Evolutionary conservation across 2,797 vertebrate genomes (phyloP), one percentile per base, ranked within the genome.

Genomic region (Amniataba percoides): DNA sequence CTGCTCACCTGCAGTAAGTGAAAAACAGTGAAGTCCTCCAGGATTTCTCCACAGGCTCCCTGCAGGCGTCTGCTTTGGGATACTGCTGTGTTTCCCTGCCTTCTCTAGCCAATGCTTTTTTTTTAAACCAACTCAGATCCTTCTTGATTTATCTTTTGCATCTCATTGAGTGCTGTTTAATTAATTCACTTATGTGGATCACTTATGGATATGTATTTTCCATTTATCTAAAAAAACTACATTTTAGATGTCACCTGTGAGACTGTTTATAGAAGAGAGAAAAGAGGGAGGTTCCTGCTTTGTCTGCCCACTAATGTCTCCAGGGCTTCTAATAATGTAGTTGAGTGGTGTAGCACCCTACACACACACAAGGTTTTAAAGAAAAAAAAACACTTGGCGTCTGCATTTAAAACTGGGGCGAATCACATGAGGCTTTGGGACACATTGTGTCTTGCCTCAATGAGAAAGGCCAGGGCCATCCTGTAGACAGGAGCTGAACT

Each of bases 401-500:
- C 74, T 75, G 87, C 71, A 77, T 90, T 90, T 93, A 85, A 91
- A 88, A 80, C 81, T 84, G 85, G 55, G 78, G 87, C 65, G 52
- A 83, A 81, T 90, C 86, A 84, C 60, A 58, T 3, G 73, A 86
- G 81, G 58, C 85, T 90, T 82, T 87, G 65, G 78, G 83, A 81
- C 25, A 86, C 86, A 91, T 93, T 94, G 93, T 92, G 84, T 80
- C 39, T 60, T 8, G 57, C 57, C 71, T 93, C 85, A 93, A 90
- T 89, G 86, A 87, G 87, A 90, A 31, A 82, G 88, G 71, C 75
- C 82, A 63, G 71, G 81, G 70, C 85, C 85, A 48, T 91, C 84
- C 88, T 86, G 88, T 65, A 90, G 87, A 88, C 87, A 67, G 88
- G 83, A 81, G 83, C 81, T 89, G 89, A 93, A 93, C 92, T 92